Evolutionary conservation across 2,888 invertebrate species (phyloP).

Genomic region (Leptopterna dolabrata): DNA sequence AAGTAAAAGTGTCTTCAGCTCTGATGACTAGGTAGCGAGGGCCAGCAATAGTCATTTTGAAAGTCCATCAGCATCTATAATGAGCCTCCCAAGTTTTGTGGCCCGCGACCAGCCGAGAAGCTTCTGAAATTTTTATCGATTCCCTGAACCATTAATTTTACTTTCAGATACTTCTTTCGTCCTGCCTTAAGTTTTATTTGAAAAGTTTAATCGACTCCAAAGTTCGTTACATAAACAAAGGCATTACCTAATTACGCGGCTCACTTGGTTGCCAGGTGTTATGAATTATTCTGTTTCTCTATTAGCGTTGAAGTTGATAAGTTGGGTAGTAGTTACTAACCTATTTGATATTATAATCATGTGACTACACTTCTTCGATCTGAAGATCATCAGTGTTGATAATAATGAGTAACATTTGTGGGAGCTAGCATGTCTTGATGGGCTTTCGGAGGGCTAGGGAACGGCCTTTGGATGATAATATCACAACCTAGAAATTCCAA

Average conservation of each 20-base stretch:
- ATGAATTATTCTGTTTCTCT: background rate
- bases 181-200: constrained; percentile 27
- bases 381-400: no score
- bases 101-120: constrained; percentile 4
- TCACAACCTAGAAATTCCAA: no score
- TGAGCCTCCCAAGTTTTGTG: background rate
- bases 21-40: background rate
- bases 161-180: constrained; percentile 22
- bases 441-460: no score
- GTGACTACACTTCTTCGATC: no score
- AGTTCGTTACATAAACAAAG: constrained; percentile 19
- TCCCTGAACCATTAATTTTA: constrained; percentile 29
- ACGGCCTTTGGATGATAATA: no score
- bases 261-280: background rate
- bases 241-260: background rate
- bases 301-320: no score
- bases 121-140: constrained; percentile 30
- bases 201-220: constrained; percentile 26
- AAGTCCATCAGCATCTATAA: constrained; percentile 47
- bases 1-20: background rate
- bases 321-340: no score
- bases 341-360: no score
- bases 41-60: constrained; percentile 32
- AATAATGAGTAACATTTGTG: no score
- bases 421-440: no score